phyloP scores from a whole-genome alignment of 2,888 invertebrate species.

The Timema podura region DNA sequence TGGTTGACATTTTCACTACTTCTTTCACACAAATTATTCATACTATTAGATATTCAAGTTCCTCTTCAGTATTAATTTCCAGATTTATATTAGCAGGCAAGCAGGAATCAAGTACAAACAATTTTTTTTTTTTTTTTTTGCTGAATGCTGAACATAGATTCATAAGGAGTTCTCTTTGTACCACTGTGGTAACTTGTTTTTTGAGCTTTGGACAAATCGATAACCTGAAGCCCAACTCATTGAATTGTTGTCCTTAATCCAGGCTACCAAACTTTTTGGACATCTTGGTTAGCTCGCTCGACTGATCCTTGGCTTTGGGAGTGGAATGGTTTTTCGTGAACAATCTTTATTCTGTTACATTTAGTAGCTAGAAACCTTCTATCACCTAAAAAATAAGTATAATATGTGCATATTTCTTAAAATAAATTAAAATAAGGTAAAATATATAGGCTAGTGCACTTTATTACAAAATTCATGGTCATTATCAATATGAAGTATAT shows the following conservation, averaged over 20 bases:
- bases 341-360: background rate
- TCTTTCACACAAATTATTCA: background rate
- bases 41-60: background rate
- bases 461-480: conserved; percentile 7
- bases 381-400: background rate
- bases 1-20: background rate
- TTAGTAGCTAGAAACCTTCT: background rate
- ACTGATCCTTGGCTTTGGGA: conserved; percentile 8
- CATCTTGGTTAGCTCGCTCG: background rate
- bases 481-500: background rate
- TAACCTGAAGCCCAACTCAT: background rate
- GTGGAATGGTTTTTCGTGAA: conserved; percentile 9
- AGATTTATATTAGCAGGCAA: background rate
- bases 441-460: background rate
- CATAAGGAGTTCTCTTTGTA: conserved; percentile 3
- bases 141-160: background rate
- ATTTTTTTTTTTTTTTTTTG: no score
- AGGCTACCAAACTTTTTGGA: conserved; percentile 6
- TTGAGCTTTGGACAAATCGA: background rate
- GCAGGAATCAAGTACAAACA: background rate
- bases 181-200: no score
- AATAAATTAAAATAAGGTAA: background rate
- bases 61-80: background rate
- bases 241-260: conserved; percentile 4
- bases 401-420: background rate